Conservation (phyloP, 2,113 vertebrate genomes). For the Gopherus flavomarginatus region DNA sequence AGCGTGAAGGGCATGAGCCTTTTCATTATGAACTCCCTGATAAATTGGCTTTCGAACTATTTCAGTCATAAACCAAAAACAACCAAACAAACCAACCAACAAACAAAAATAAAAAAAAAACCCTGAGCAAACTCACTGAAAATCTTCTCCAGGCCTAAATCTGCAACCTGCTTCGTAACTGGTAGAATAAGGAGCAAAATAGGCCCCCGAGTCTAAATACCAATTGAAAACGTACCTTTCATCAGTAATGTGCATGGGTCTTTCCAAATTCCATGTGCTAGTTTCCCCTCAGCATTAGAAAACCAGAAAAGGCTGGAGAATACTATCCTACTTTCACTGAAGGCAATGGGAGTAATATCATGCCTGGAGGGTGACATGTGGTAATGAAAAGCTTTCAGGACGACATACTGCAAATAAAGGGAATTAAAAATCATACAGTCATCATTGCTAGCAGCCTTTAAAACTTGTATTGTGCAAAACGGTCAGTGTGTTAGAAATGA, state of each 20-base stretch:
- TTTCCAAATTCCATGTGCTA: not conserved
- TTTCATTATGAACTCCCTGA: not conserved
- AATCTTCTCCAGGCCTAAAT: not conserved
- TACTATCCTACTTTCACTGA: not conserved
- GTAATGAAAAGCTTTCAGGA: not conserved
- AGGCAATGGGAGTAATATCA: not conserved
- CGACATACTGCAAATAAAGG: not conserved
- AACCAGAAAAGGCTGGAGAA: not conserved
- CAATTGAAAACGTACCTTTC: not conserved
- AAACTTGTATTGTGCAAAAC: not conserved
- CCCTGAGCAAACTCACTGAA: not conserved
- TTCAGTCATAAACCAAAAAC: not conserved
- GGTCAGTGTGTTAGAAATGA: not conserved
- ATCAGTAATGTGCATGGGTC: not conserved
- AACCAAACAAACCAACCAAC: not conserved
- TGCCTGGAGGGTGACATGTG: not conserved
- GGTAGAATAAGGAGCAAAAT: not conserved
- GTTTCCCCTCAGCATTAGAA: not conserved
- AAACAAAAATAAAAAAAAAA: no score
- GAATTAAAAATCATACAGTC: not conserved
- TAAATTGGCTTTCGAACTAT: not conserved
- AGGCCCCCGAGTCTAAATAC: not conserved
- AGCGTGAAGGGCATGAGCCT: not conserved
- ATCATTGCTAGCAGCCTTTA: not conserved
- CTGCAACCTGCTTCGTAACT: not conserved